Evolutionary conservation across 2,888 invertebrate species (phyloP).

Genomic region (Liposcelis brunnea): DNA sequence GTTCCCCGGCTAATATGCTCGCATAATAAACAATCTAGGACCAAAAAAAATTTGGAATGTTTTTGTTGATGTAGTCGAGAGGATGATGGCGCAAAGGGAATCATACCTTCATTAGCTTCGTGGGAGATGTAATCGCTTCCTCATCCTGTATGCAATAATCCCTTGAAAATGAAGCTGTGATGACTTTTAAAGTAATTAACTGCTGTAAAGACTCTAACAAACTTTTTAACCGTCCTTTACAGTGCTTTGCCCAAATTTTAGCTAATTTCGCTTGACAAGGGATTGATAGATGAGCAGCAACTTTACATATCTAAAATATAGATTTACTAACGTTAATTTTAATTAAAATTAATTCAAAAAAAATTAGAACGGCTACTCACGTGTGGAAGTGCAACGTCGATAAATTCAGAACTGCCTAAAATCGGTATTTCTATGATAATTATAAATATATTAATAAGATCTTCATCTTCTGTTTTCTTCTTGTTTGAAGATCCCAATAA

Average conservation of each 20-base stretch:
- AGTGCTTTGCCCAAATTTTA: conserved; percentile 57
- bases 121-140: conserved; percentile 62
- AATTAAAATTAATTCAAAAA: too few species aligned
- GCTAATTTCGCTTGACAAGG: conserved; percentile 59
- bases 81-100: not conserved
- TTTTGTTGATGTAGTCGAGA: too few species aligned
- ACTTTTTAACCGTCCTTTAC: conserved; percentile 41
- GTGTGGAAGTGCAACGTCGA: conserved; percentile 59
- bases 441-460: conserved; percentile 40
- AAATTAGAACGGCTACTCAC: too few species aligned
- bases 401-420: conserved; percentile 55
- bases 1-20: conserved; percentile 65
- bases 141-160: conserved; percentile 73
- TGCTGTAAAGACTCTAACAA: conserved; percentile 70
- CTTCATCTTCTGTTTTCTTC: conserved; percentile 19
- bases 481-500: conserved; percentile 21
- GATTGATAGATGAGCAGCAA: conserved; percentile 53
- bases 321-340: too few species aligned
- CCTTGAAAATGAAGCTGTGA: conserved; percentile 47
- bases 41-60: conserved; percentile 6
- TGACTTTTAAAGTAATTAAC: conserved; percentile 68
- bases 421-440: conserved; percentile 65
- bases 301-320: conserved; percentile 34
- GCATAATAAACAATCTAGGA: conserved; percentile 68
- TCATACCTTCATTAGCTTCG: conserved; percentile 68